Evolutionary conservation across 2,888 invertebrate genomes (phyloP), one percentile per base, ranked within the genome.

Genomic region (Eilema depressum): DNA sequence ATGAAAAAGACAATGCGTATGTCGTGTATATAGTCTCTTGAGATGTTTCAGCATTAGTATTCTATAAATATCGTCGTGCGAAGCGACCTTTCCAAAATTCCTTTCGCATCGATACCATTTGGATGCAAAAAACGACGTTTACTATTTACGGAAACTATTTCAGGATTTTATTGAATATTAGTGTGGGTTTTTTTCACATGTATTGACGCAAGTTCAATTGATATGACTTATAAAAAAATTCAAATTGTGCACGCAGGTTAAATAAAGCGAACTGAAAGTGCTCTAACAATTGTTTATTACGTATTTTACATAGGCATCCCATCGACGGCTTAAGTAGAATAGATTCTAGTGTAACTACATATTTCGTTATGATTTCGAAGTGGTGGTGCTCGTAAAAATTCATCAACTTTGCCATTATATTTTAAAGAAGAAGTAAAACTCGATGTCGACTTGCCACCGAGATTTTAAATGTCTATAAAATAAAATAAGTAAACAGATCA

Each of bases 71-170:
- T 25, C 20, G 17, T 41, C 11, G 41, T 63, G 23, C 37, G 23
- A 25, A 37, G 37, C 25, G n/a, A 53, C 12, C 23, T 23, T 64
- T 53, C 28, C 20, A n/a, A 23, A 53, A 56, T 30, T n/a, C 53
- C 20, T 7, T 30, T 26, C 23, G 14, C 14, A 3, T 64, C 20
- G 28, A 53, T n/a, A 64, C 53, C 11, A 14, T 64, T n/a, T 53
- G 53, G 53, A 7, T n/a, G 8, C 26, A 7, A 26, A 53, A 53
- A 53, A 53, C 41, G 41, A 41, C 25, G 17, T 60, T 30, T 62
- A 37, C 37, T 25, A 37, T 62, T 62, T 33, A 62, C 62, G n/a
- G 23, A 37, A 14, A 14, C 62, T 33, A 62, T 63, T 64, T 47
- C 47, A 7, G 28, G 26, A 4, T 20, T 28, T 20, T 47, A n/a